These are phyloP conservation scores for Lampropteryx suffumata DNA, from an alignment of 2,888 invertebrate genomes.

Conservation along the genomic window DNA sequence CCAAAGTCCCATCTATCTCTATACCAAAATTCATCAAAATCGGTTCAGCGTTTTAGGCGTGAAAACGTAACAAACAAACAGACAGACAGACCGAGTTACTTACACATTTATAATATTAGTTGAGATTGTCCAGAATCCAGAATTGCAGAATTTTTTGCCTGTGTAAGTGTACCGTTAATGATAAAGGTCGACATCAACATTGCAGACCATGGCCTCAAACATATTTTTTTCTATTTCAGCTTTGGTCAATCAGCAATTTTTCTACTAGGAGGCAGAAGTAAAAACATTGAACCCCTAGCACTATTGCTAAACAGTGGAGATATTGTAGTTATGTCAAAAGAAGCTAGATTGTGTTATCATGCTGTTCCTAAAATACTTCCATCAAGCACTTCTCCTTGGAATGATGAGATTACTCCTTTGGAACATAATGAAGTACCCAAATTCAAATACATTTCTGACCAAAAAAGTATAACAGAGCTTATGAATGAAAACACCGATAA, in stretches of 20 bases:
- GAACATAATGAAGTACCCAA: constrained; percentile 17
- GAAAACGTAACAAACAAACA: too few species aligned
- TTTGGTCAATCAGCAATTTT: constrained; percentile 98
- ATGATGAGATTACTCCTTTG: constrained; percentile 34
- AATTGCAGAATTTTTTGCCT: too few species aligned
- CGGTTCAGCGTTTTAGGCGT: too few species aligned
- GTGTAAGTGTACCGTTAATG: too few species aligned
- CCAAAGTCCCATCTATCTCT: too few species aligned
- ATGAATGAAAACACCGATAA: constrained; percentile 51
- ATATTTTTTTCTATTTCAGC: constrained; percentile 78
- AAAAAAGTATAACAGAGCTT: constrained; percentile 37
- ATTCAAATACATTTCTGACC: constrained; percentile 52
- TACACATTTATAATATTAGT: too few species aligned
- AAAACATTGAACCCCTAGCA: constrained; percentile 86
- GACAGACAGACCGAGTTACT: too few species aligned
- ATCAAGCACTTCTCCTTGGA: constrained; percentile 76
- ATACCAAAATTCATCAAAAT: too few species aligned
- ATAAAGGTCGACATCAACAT: too few species aligned
- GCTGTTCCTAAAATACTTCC: constrained; percentile 94
- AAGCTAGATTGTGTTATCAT: constrained; percentile 94
- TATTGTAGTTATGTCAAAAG: constrained; percentile 93
- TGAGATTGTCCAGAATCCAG: too few species aligned
- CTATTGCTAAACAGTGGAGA: constrained; percentile 94
- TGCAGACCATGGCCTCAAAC: neutral
- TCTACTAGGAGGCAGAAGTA: constrained; percentile 91